Evolutionary conservation across 1,140 invertebrate species (phyloP), one percentile per base, ranked within the genome.

Genomic region (Telenomus remus): DNA sequence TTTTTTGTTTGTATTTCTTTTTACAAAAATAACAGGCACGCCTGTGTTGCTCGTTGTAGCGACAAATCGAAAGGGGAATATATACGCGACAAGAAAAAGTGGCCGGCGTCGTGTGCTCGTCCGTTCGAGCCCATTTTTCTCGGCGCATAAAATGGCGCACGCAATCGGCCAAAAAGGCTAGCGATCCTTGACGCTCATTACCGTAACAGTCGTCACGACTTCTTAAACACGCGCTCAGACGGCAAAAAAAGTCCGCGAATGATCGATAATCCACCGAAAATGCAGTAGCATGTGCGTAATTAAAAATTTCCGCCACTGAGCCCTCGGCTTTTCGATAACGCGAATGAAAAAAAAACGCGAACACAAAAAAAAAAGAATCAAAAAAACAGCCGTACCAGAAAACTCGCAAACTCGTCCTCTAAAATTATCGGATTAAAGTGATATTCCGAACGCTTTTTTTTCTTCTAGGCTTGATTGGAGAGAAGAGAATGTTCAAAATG

Each of bases 11-110:
- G n/a, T n/a, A n/a, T n/a, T 1, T 56, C 19, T 78, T 50, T 42
- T 73, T 78, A 78, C 54, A 78, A 78, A 78, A 78, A 78, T 78
- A 78, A 72, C 69, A 78, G 75, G 75, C 75, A 73, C 64, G 69
- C 75, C 75, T 73, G 69, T 78, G 75, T 65, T 69, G 69, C 75
- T 78, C 75, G 75, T 72, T 78, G 75, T 78, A 69, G 69, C 64
- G 75, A 78, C 75, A 73, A 73, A 69, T 72, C 54, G 64, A 78
- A 27, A 57, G 51, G 47, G 54, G n/a, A n/a, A n/a, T n/a, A n/a
- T n/a, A n/a, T 6, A 12, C 53, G 42, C 75, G 60, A 46, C 47
- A 63, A 69, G 49, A 60, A 76, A 70, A 64, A 48, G 34, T 27
- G 27, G n/a, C 9, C 46, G n/a, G 46, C 9, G 33, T 13, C 6